Base-by-base conservation (phyloP, 1,140 invertebrate genomes). In the Drosophila bipectinata region DNA sequence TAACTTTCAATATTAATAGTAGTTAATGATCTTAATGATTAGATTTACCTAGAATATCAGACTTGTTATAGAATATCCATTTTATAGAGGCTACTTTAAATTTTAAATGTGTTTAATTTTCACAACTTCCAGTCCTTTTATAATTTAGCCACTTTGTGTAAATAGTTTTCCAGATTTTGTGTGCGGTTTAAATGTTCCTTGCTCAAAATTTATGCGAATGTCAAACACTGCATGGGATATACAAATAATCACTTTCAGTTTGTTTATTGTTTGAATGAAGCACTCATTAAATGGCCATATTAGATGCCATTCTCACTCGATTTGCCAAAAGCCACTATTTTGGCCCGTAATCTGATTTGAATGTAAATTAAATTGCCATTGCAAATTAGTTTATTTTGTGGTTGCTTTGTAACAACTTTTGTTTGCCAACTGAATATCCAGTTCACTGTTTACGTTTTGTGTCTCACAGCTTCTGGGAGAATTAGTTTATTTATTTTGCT, bases 341-440 rank as follows among this genome's bases (percentile, higher is more conserved):
- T 12, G 10, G 51, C 24, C 44, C 28, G 28, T 28, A 69, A 71
- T 69, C 10, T 21, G 32, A 69, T 69, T 57, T 49, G 4, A 8
- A 56, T 30, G 32, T 32, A 15, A 59, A 48, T 48, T 54, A 15
- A 15, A 57, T 37, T 53, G 60, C 21, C 41, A 39, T 32, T 32
- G 14, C 15, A 55, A 67, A 71, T 73, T 73, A 34, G 52, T 59
- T 75, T 64, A 51, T 41, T 62, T 57, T 51, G 48, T 32, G 55
- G 37, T 53, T 57, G 39, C 44, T 73, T 73, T 63, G 56, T 60
- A 37, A 5, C 44, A 57, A 34, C 24, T 37, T 26, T 44, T 30
- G 34, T 37, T 64, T 24, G 41, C 14, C 14, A 48, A 69, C 44
- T 56, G 41, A 14, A 57, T 37, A 37, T 37, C 10, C 34, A 37